These are phyloP conservation scores for Clarias magur DNA, from an alignment of 2,113 vertebrate species.

Conservation along the genomic window DNA sequence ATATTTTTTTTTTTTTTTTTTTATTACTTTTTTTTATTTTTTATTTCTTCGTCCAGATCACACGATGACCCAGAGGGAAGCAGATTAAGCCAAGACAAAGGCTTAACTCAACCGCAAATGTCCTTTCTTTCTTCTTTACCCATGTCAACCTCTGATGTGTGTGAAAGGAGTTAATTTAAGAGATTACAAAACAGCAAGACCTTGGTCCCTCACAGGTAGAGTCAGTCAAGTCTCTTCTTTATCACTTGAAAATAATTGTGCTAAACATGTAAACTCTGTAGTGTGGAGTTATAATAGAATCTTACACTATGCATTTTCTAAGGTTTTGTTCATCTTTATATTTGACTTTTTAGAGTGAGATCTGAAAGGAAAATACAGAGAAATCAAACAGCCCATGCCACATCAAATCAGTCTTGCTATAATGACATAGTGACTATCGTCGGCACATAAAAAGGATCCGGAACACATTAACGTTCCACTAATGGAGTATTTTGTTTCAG, in stretches of 20 bases:
- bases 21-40: too few relatives aligned
- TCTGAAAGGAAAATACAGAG: conserved; percentile 54
- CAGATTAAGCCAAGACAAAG: conserved; percentile 25
- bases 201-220: conserved; percentile 59
- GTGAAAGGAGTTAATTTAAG: conserved; percentile 68
- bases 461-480: conserved; percentile 38
- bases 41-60: not conserved
- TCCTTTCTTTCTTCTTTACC: conserved; percentile 49
- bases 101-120: conserved; percentile 16
- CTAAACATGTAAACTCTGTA: conserved; percentile 45
- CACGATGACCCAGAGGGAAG: not conserved
- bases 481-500: conserved; percentile 23
- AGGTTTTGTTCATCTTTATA: conserved; percentile 64
- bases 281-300: conserved; percentile 39
- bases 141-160: conserved; percentile 67
- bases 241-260: conserved; percentile 50
- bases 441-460: conserved; percentile 61
- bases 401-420: not conserved
- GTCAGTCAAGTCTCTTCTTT: conserved; percentile 62
- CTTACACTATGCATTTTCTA: conserved; percentile 49
- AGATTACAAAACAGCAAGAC: conserved; percentile 70
- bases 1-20: too few relatives aligned
- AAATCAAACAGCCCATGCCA: not conserved
- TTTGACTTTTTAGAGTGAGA: conserved; percentile 55
- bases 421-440: conserved; percentile 36